Conservation (phyloP, 1,140 invertebrate genomes). For the Caerostris extrusa region DNA sequence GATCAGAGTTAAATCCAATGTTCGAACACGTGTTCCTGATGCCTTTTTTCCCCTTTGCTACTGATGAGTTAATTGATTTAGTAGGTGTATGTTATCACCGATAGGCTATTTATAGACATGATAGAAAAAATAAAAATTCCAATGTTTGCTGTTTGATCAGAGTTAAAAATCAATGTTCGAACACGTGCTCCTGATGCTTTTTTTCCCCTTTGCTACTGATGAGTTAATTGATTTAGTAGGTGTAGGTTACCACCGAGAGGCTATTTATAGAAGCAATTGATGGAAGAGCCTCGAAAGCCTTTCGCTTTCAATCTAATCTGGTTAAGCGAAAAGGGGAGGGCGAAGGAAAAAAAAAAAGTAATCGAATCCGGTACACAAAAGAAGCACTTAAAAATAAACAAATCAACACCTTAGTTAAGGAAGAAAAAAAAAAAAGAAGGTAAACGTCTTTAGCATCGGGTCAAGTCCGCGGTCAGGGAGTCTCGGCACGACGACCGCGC, state of each 20-base stretch:
- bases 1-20: not conserved
- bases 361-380: not conserved
- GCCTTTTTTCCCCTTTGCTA: not conserved
- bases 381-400: not conserved
- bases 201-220: not conserved
- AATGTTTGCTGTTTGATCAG: not conserved
- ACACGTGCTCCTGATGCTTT: not conserved
- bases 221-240: not conserved
- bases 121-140: too few relatives aligned
- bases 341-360: not conserved
- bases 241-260: not conserved
- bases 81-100: not conserved
- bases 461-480: conserved; percentile 14
- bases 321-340: not conserved
- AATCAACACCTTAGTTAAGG: not conserved
- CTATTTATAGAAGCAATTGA: conserved; percentile 15
- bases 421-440: not conserved
- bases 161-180: not conserved
- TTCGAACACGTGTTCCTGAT: not conserved
- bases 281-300: not conserved
- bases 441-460: not conserved
- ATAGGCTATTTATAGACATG: not conserved
- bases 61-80: conserved; percentile 3
- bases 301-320: not conserved
- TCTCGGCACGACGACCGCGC: not conserved